Base-by-base conservation (phyloP, 1,140 invertebrate species). In the Temnothorax curvispinosus region DNA sequence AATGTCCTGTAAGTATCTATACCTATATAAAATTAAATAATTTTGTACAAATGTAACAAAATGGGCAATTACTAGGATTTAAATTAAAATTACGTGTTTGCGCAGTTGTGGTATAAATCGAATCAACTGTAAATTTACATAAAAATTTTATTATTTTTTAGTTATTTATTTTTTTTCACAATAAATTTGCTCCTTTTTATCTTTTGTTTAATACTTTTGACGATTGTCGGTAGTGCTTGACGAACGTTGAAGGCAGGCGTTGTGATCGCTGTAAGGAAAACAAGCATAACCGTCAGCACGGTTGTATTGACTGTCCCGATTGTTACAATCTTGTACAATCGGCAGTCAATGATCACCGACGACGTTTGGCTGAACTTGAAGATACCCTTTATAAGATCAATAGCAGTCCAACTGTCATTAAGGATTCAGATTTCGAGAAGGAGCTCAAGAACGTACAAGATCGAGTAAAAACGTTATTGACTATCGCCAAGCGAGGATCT, bases 221-320 rank as follows among this genome's bases (percentile, higher is more conserved):
- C 7, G 1, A 64, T 78, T 38, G n/a, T 69, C 44, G 67, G 35
- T 71, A 96, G 94, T 99, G 98, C 94, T 96, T 98, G 65, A 97
- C 98, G 69, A 99, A 99, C 93, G 98, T 99, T 1, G 98, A 99
- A 94, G 98, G 98, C 11, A 94, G 97, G 80, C 96, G 96, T n/a
- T 99, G 99, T 93, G 98, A 99, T 92, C 96, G 98, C 41, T 99
- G 99, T 93, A 98, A 98, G 94, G 98, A 99, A 92, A 99, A 99
- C 93, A 99, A 98, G 93, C 97, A 97, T 91, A 97, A 98, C 93
- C 96, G 98, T 44, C 97, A 98, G 89, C 96, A 96, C 58, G 98
- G 98, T 15, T 99, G 98, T 92, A 95, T 98, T 75, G 97, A 99
- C 92, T 99, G 99, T 95, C 98, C 98, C 0, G 96, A 97, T 21